Base-by-base conservation (phyloP, 1,140 invertebrate genomes). In the Epicauta chinensis region DNA sequence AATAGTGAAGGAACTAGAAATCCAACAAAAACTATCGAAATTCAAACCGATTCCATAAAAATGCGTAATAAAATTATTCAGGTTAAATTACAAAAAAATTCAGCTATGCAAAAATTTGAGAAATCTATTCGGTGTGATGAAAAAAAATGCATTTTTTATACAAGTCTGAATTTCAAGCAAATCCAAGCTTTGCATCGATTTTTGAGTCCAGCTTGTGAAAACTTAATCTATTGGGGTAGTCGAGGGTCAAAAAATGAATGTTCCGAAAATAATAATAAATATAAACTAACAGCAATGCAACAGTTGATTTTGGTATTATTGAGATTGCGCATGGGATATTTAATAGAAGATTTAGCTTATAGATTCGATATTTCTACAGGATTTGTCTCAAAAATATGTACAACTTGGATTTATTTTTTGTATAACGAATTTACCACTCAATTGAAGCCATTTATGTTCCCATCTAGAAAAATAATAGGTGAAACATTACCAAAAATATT, bases 251-350 rank as follows among this genome's bases (percentile, higher is more conserved):
- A 54, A 42, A 15, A 10, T 12, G 3, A 39, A 39, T 2, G n/a
- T 16, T 9, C 3, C n/a, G 32, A 7, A 23, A 2, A 42, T 23
- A 2, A 2, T 23, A 4, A 31, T 2, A 49, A 17, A 32, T 14
- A 4, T 7, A 52, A 49, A 46, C 29, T 48, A 37, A 47, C 56
- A 12, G 16, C 31, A 11, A 47, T 42, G 4, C 52, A 58, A 17
- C 6, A 58, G 44, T 34, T 58, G 15, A 55, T 59, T 43, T 39
- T 59, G 46, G 13, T 49, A 11, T 30, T 55, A 11, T 15, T 59
- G 6, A 37, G 50, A 15, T 36, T 52, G 16, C 17, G 53, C 1
- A 14, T 40, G 3, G 53, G 50, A 16, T 31, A 38, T 17, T 14
- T 55, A 12, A 11, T 52, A 13, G n/a, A 47, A 31, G 52, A 53